These are phyloP conservation scores for Macrobrachium nipponense DNA, from an alignment of 1,140 invertebrate genomes.

Conservation along the genomic window DNA sequence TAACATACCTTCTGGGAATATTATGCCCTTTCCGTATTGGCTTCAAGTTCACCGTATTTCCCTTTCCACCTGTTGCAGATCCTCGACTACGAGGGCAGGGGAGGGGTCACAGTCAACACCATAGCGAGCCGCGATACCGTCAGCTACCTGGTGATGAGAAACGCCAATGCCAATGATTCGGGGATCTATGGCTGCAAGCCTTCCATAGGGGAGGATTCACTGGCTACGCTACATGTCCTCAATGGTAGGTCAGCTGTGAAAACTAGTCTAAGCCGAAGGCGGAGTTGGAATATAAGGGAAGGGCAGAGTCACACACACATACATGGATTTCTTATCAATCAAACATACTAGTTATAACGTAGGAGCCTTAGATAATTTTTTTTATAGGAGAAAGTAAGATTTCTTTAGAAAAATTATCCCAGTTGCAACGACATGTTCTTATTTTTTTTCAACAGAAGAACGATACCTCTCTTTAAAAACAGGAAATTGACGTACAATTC, in stretches of 20 bases:
- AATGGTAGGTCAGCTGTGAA: constrained; percentile 77
- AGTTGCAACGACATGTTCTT: no score
- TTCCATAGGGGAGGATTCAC: constrained; percentile 87
- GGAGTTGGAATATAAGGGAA: not conserved
- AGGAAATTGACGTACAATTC: no score
- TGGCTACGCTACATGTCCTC: constrained; percentile 87
- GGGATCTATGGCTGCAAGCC: constrained; percentile 89
- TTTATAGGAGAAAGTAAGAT: no score
- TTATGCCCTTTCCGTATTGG: no score
- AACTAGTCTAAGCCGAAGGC: not conserved
- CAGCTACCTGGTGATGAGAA: constrained; percentile 87
- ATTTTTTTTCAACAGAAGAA: no score
- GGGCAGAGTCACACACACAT: not conserved
- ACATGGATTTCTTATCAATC: no score
- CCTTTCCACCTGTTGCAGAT: constrained; percentile 58
- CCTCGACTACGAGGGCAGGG: constrained; percentile 69
- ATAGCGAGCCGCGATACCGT: constrained; percentile 90
- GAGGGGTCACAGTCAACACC: constrained; percentile 87
- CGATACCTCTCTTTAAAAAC: no score
- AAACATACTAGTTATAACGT: no score
- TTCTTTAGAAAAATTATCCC: no score
- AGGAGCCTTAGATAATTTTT: no score
- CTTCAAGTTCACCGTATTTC: not conserved
- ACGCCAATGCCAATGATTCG: constrained; percentile 84
- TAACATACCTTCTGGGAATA: no score